Base-by-base conservation (phyloP, 2,888 invertebrate genomes). In the Empis stercorea region DNA sequence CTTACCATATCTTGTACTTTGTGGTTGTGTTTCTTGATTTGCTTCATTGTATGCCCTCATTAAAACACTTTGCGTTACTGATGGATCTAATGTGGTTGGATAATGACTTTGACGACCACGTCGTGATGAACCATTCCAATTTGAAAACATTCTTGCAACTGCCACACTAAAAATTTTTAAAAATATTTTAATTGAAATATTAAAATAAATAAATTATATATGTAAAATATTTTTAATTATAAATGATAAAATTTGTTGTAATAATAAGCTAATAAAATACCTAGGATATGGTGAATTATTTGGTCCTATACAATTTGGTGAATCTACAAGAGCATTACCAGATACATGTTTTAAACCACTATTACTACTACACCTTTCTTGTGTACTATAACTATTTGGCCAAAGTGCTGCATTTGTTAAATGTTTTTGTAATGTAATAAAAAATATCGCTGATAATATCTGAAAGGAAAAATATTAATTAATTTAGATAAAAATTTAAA, bases 301-400 rank as follows among this genome's bases (percentile, higher is more conserved):
- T 7, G 91, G 91, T 16, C 91, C 91, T 45, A 84, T 66, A 57
- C 89, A 89, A 60, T 87, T 83, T 17, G 73, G 68, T 9, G 82
- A 76, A 64, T 86, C 87, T 54, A 78, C 78, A 43, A 92, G 71
- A 9, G 91, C 91, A 66, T 92, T 88, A 15, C 92, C 92, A 79
- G 87, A 88, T 16, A 88, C 73, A 66, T 89, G 91, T 70, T 88
- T 88, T 48, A 89, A 70, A 56, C 79, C 78, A 48, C 76, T 71
- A 16, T 80, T 80, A 48, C 75, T 70, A 50, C 74, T 75, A 62
- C 77, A 74, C 61, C 78, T 78, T 61, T 73, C 56, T 42, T 51
- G 49, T 44, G 52, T 55, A 52, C 49, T 56, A 50, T 56, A 61
- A 49, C 59, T 62, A 52, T 57, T 63, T 50, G 66, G 60, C 68